Base-by-base conservation (phyloP, 2,888 invertebrate species). In the Agrochola macilenta region DNA sequence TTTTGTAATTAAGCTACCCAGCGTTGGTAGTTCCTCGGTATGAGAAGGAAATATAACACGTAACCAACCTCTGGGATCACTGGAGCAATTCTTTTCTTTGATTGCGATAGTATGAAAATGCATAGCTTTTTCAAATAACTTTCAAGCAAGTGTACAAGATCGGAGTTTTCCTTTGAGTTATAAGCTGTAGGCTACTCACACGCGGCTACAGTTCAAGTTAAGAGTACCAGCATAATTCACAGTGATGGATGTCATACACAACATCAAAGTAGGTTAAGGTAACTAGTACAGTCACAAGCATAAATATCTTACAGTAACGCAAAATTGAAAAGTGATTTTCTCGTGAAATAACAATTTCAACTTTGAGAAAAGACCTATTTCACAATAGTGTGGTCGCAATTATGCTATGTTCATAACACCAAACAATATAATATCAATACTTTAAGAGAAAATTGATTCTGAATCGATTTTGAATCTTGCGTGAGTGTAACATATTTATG, bases 1-100 rank as follows among this genome's bases (percentile, higher is more conserved):
- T 72, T 83, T 86, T 83, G 80, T 85, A 12, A 60, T 69, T 61
- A 61, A 61, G 69, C 69, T 77, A 58, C 54, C 61, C 60, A 60
- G 58, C 46, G 60, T 66, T 60, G 54, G 3, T 61, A 64, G 52
- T 73, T 77, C 54, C 49, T 46, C n/a, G 39, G 12, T 20, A 75
- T 63, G 69, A 61, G 52, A 54, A 68, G 63, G 60, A 83, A 78
- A 60, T 77, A 69, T 58, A 35, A 54, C 52, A 52, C 43, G 49
- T 26, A 54, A 69, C 58, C n/a, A 49, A 76, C 52, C 30, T 69
- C n/a, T 66, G 65, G 30, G 69, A 26, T 70, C 79, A 83, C 79
- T 71, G 80, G 39, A 70, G 61, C 65, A 69, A 70, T 69, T 74
- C 20, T 52, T 69, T 74, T 69, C 60, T 79, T 46, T 74, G 74